Base-by-base conservation (phyloP, 92 coral and sea anemone species). In the Zoanthus gigantus region DNA sequence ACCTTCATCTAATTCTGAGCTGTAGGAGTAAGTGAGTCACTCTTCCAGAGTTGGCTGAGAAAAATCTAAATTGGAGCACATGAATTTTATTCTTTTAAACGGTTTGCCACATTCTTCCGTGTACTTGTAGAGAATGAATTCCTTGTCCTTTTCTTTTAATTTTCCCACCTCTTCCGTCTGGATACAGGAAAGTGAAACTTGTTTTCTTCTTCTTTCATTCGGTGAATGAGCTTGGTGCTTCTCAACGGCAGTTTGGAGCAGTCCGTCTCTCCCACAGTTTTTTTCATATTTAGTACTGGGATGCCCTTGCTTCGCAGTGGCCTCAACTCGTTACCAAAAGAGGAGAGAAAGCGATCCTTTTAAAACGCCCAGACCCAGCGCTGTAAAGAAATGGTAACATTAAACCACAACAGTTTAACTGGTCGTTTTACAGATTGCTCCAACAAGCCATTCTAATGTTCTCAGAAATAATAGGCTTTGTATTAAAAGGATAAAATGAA, bases 361-460 rank as follows among this genome's bases (percentile, higher is more conserved):
- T 63, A 54, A 45, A 79, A 88, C 16, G 86, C 82, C 91, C 91
- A 88, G 18, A 88, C 91, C 83, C 91, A 88, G 45, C 87, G 68
- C 91, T 72, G 63, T 57, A 57, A 57, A 57, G 60, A 56, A 71
- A 67, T 30, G 72, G 72, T 18, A 4, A 67, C 72, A 67, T 18
- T 67, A 1, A 5, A 67, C 32, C 32, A 30, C 72, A 67, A 9
- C 37, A 18, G 9, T 67, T 67, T 67, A 3, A 57, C 3, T 67
- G 72, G 30, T 67, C 32, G 72, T 67, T 30, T 67, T 18, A 7
- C 72, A 18, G 57, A 52, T 7, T 52, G 23, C 23, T 23, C 23
- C 23, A 23, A 23, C 23, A 23, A 23, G 23, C 23, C 23, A 23
- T 23, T 23, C 23, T 23, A 23, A 23, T 23, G 23, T 23, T 23